Evolutionary conservation across 2,797 vertebrate genomes (phyloP).

Genomic region (Trachurus trachurus): DNA sequence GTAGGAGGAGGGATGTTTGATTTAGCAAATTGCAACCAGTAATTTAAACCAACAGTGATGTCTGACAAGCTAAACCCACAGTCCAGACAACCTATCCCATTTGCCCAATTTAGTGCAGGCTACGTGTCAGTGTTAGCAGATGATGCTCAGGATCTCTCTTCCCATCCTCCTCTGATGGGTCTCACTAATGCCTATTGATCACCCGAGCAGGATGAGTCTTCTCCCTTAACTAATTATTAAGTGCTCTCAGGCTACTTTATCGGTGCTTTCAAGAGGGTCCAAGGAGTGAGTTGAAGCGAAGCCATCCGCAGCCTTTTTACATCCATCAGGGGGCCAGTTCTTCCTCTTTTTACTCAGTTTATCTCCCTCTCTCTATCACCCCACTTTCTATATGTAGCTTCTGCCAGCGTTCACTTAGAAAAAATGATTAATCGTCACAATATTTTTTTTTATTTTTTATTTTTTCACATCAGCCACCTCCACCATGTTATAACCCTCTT

Average conservation of each 20-base stretch:
- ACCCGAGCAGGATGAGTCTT: constrained; percentile 72
- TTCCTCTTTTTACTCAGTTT: constrained; percentile 33
- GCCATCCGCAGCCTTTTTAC: constrained; percentile 56
- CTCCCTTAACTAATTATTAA: constrained; percentile 86
- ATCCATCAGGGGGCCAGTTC: constrained; percentile 60
- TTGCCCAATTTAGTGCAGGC: constrained; percentile 66
- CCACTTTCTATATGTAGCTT: background rate
- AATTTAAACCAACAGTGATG: constrained; percentile 54
- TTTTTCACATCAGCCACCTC: constrained; percentile 10
- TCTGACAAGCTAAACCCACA: constrained; percentile 53
- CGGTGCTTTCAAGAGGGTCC: constrained; percentile 82
- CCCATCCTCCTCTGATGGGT: constrained; percentile 74
- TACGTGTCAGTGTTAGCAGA: constrained; percentile 63
- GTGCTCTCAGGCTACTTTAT: constrained; percentile 84
- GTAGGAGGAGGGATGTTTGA: constrained; percentile 7
- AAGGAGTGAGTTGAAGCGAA: constrained; percentile 64
- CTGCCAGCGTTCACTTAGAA: constrained; percentile 23
- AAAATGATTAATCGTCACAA: constrained; percentile 11
- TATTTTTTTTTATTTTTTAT: background rate
- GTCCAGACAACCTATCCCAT: constrained; percentile 60
- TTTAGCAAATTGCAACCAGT: constrained; percentile 28
- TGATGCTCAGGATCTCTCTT: constrained; percentile 67
- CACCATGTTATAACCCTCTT: background rate
- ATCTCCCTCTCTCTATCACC: constrained; percentile 19
- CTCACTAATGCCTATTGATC: constrained; percentile 88